Percentiles rank a stretch among this genome's conserved stretches.
phyloP scores from a whole-genome alignment of 2,797 vertebrate genomes.

The Margarornis squamiger region DNA sequence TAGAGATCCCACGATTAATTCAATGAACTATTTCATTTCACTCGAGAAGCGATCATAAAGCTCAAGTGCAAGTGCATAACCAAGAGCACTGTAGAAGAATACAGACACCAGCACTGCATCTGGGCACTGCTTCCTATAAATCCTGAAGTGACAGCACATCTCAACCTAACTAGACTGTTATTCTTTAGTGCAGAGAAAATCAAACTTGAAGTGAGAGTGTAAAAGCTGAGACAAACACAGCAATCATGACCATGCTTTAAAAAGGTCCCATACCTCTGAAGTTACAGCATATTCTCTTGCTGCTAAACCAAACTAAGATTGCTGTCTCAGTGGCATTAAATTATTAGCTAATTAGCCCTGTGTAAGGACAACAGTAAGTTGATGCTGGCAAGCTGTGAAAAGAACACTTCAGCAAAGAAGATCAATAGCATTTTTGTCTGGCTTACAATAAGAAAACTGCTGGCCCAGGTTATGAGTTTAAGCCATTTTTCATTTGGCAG shows the following conservation, averaged over 20 bases:
- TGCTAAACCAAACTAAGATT: constrained; percentile 25
- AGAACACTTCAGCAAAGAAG: constrained; percentile 64
- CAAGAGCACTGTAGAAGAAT: not conserved
- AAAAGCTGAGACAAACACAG: not conserved
- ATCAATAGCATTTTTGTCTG: constrained; percentile 71
- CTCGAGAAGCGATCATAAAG: not conserved
- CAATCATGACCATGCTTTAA: not conserved
- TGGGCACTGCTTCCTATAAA: not conserved
- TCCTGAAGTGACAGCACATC: not conserved
- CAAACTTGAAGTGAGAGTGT: not conserved
- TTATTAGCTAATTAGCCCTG: constrained; percentile 73
- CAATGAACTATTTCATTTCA: not conserved
- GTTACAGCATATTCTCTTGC: not conserved
- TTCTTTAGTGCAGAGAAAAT: constrained; percentile 2
- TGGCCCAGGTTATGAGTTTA: constrained; percentile 63
- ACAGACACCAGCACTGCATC: not conserved
- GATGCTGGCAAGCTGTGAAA: constrained; percentile 72
- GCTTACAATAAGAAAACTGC: constrained; percentile 64
- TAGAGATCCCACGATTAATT: not conserved
- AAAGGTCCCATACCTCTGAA: not conserved
- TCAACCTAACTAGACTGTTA: not conserved
- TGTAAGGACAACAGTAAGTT: constrained; percentile 65
- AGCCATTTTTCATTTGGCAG: constrained; percentile 66
- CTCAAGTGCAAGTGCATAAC: not conserved
- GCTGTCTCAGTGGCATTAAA: constrained; percentile 67